These are phyloP conservation scores for Limenitis camilla DNA, from an alignment of 2,888 invertebrate species.

Conservation along the genomic window DNA sequence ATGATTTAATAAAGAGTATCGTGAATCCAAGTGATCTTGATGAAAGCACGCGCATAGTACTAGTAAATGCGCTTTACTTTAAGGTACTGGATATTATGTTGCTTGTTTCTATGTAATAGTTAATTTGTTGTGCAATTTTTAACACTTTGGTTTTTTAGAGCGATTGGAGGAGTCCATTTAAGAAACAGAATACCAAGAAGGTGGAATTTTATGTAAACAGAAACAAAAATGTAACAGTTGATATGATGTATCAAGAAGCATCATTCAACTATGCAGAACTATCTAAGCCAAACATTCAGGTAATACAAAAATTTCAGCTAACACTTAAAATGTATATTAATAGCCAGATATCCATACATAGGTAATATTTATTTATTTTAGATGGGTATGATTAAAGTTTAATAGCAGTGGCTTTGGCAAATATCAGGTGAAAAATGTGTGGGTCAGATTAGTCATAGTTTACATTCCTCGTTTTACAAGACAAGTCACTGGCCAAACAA, in stretches of 20 bases:
- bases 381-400: no score
- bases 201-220: conserved; percentile 14
- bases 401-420: no score
- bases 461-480: no score
- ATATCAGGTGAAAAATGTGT: no score
- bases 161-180: conserved; percentile 17
- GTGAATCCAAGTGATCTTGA: conserved; percentile 11
- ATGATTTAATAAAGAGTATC: conserved; percentile 21
- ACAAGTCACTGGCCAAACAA: no score
- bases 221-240: conserved; percentile 13
- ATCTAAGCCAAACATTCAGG: conserved; percentile 16
- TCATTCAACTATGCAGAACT: conserved; percentile 20
- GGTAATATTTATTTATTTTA: no score
- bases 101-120: background rate
- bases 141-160: conserved; percentile 12
- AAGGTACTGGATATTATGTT: conserved; percentile 13
- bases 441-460: no score
- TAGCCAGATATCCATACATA: no score
- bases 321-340: no score
- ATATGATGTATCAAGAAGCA: conserved; percentile 25
- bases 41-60: conserved; percentile 19
- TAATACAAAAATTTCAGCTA: conserved; percentile 1
- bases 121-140: background rate
- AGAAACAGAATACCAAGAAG: conserved; percentile 12
- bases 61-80: conserved; percentile 24